phyloP scores from a whole-genome alignment of 1,140 invertebrate species.

The Tetramorium alpestre region DNA sequence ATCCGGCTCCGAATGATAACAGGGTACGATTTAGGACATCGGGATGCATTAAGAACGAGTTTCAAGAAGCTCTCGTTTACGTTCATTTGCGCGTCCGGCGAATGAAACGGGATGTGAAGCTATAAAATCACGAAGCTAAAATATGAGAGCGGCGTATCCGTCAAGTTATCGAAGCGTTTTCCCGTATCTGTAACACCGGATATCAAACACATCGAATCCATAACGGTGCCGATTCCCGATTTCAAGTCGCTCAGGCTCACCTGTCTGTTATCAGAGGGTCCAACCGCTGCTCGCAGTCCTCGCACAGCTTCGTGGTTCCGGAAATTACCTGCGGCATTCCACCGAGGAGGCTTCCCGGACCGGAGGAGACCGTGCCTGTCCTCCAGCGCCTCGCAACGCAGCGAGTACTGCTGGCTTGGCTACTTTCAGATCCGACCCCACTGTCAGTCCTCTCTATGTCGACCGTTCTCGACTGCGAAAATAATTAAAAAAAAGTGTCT shows the following conservation, averaged over 20 bases:
- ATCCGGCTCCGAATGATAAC: slow-evolving; percentile 26
- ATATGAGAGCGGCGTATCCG: not conserved
- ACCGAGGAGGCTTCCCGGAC: slow-evolving; percentile 78
- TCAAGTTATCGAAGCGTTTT: not conserved
- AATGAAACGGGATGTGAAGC: not conserved
- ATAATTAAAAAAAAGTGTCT: slow-evolving; percentile 18
- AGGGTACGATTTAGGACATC: slow-evolving; percentile 26
- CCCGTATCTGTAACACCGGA: not conserved
- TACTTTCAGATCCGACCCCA: slow-evolving; percentile 96
- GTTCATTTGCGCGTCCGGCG: not conserved
- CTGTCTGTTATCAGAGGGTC: slow-evolving; percentile 83
- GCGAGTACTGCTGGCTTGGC: slow-evolving; percentile 92
- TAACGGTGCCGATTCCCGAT: not conserved
- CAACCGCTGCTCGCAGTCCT: slow-evolving; percentile 83
- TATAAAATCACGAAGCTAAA: not conserved
- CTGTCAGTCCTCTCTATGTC: slow-evolving; percentile 96
- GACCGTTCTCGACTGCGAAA: slow-evolving; percentile 82
- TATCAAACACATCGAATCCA: not conserved
- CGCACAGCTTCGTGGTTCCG: slow-evolving; percentile 82
- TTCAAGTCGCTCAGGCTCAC: slow-evolving; percentile 62
- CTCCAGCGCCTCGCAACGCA: slow-evolving; percentile 81
- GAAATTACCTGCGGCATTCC: slow-evolving; percentile 81
- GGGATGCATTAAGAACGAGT: slow-evolving; percentile 14
- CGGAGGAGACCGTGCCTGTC: slow-evolving; percentile 77
- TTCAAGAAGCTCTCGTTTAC: not conserved